Conservation (phyloP, 1,140 invertebrate genomes). For the Cecropterus lyciades region DNA sequence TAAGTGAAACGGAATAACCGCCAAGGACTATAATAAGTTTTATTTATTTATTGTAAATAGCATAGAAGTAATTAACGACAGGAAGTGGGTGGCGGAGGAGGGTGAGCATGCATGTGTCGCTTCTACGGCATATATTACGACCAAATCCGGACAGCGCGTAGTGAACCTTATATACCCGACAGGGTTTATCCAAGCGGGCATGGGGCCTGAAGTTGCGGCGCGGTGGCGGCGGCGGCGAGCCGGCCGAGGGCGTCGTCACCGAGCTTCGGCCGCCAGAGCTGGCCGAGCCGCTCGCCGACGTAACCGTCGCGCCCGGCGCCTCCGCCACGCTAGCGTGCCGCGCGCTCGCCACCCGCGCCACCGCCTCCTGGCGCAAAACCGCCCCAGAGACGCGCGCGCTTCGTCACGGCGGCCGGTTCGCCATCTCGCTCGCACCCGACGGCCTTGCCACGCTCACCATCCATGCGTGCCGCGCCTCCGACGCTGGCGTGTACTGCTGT, state of each 20-base stretch:
- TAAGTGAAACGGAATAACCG: slow-evolving; percentile 63
- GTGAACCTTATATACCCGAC: slow-evolving; percentile 51
- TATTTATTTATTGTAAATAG: slow-evolving; percentile 68
- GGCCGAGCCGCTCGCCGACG: slow-evolving; percentile 70
- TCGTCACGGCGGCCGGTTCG: slow-evolving; percentile 81
- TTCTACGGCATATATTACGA: slow-evolving; percentile 37
- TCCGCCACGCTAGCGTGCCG: slow-evolving; percentile 69
- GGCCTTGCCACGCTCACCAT: slow-evolving; percentile 82
- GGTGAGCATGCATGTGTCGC: slow-evolving; percentile 74
- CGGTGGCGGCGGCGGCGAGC: slow-evolving; percentile 55
- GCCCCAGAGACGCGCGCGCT: slow-evolving; percentile 83
- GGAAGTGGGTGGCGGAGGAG: slow-evolving; percentile 40
- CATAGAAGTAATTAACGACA: slow-evolving; percentile 47
- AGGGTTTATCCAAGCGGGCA: slow-evolving; percentile 79
- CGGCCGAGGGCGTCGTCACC: slow-evolving; percentile 67
- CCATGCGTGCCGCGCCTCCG: slow-evolving; percentile 83
- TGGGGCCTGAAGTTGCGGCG: slow-evolving; percentile 84
- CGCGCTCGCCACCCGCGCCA: slow-evolving; percentile 63
- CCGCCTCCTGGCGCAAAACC: slow-evolving; percentile 85
- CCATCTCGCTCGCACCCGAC: slow-evolving; percentile 76
- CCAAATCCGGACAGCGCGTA: slow-evolving; percentile 20
- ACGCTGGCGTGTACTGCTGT: slow-evolving; percentile 87
- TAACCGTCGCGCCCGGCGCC: slow-evolving; percentile 59
- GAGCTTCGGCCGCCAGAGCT: slow-evolving; percentile 78
- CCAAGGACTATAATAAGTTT: slow-evolving; percentile 57